phyloP scores from a whole-genome alignment of 2,888 invertebrate species.

The Anorthoa munda region DNA sequence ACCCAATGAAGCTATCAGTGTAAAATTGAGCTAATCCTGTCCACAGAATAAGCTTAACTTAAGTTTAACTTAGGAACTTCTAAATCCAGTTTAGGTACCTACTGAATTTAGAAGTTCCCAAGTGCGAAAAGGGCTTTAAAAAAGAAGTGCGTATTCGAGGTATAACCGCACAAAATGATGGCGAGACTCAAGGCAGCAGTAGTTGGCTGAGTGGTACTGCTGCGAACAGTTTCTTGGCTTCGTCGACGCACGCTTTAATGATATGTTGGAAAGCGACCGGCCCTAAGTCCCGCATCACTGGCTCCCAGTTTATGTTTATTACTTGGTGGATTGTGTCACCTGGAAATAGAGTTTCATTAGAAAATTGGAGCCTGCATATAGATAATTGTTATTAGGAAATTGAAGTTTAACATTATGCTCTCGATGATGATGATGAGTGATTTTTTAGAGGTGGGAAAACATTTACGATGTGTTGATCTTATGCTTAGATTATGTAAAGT shows the following conservation, averaged over 20 bases:
- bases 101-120: no score
- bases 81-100: background rate
- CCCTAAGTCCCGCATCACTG: slow-evolving; percentile 87
- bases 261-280: slow-evolving; percentile 86
- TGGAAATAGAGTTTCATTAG: slow-evolving; percentile 64
- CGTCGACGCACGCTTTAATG: slow-evolving; percentile 86
- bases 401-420: background rate
- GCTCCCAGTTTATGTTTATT: slow-evolving; percentile 88
- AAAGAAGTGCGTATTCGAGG: slow-evolving; percentile 3
- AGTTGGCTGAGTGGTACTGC: slow-evolving; percentile 81
- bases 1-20: no score
- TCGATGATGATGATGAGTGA: background rate
- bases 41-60: background rate
- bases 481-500: no score
- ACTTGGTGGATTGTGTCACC: slow-evolving; percentile 83
- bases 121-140: background rate
- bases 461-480: background rate
- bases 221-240: slow-evolving; percentile 86
- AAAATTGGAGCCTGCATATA: slow-evolving; percentile 71
- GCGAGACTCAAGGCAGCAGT: slow-evolving; percentile 73
- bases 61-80: background rate
- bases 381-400: background rate
- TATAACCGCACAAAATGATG: slow-evolving; percentile 11
- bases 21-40: no score
- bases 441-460: no score